phyloP scores from a whole-genome alignment of 2,888 invertebrate species.

The Amphipoea oculea region DNA sequence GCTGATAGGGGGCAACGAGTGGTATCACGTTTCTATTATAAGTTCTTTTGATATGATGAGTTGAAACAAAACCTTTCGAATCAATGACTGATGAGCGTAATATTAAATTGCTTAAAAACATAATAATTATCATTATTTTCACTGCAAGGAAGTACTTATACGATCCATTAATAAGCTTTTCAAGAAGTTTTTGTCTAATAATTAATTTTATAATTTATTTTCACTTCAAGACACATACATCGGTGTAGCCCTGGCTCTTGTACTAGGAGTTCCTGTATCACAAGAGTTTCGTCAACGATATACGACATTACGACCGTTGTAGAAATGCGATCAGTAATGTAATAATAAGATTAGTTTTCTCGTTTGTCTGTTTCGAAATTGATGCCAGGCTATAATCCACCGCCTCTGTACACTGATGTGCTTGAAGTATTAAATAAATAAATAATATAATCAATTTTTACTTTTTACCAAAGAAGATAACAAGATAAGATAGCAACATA shows the following conservation, averaged over 20 bases:
- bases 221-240: no score
- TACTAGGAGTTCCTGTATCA: no score
- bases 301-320: background rate
- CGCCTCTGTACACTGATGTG: no score
- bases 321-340: background rate
- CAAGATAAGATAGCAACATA: slow-evolving; percentile 41
- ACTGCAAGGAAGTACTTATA: background rate
- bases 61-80: background rate
- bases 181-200: background rate
- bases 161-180: background rate
- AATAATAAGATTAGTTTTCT: background rate
- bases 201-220: no score
- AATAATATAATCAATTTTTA: background rate
- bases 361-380: background rate
- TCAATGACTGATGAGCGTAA: no score
- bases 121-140: background rate
- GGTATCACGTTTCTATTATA: slow-evolving; percentile 16
- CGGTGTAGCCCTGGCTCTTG: no score
- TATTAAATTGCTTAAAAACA: background rate
- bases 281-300: background rate
- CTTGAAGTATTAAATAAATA: no score
- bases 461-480: background rate
- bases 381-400: background rate
- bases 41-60: background rate
- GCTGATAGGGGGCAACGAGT: slow-evolving; percentile 19